These are phyloP conservation scores for Kobus ellipsiprymnus DNA, from an alignment of 2,113 vertebrate species.

Conservation along the genomic window DNA sequence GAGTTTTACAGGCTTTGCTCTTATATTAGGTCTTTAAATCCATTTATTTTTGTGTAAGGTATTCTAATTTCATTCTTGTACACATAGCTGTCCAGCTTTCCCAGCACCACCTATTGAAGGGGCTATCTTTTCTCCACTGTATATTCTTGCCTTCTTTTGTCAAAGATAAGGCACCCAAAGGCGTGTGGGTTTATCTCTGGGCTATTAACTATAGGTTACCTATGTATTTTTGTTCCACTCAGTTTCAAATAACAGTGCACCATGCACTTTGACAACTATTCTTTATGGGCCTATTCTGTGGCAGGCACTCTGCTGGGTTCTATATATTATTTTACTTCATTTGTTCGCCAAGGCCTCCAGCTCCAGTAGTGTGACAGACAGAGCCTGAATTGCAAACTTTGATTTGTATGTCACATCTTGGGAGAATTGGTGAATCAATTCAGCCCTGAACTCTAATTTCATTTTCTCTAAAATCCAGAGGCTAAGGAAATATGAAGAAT, in stretches of 20 bases:
- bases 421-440: not conserved
- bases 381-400: not conserved
- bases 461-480: not conserved
- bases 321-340: not conserved
- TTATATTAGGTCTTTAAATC: not conserved
- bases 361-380: not conserved
- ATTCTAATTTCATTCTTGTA: not conserved
- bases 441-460: not conserved
- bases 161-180: not conserved
- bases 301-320: not conserved
- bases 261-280: not conserved
- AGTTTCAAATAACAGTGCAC: not conserved
- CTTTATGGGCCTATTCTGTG: not conserved
- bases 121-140: not conserved
- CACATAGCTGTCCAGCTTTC: not conserved
- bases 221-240: not conserved
- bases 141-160: not conserved
- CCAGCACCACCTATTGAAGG: not conserved
- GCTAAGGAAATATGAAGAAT: not conserved
- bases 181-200: not conserved
- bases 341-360: not conserved
- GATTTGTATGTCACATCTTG: not conserved
- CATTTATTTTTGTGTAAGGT: not conserved
- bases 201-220: not conserved
- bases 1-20: not conserved